Conservation (phyloP, 2,888 invertebrate species). For the Steinernema scapterisci region DNA sequence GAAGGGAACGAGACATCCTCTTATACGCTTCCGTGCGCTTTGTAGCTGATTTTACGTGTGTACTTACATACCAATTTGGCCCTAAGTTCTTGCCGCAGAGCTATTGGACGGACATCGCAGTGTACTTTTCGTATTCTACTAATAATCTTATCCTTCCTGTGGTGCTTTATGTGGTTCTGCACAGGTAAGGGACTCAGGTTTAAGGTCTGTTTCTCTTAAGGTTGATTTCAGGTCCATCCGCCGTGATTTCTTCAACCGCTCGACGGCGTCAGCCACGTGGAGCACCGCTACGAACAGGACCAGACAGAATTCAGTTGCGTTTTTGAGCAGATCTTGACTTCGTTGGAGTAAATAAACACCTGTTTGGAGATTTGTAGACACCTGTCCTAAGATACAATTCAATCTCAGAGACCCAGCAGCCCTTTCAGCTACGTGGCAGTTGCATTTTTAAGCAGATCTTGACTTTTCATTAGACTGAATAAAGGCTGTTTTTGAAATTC, state of each 20-base stretch:
- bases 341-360: too few species aligned
- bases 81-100: background rate
- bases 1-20: constrained; percentile 17
- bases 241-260: background rate
- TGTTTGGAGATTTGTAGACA: too few species aligned
- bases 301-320: too few species aligned
- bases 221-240: background rate
- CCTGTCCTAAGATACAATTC: too few species aligned
- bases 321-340: too few species aligned
- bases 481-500: too few species aligned
- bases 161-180: background rate
- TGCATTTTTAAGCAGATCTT: too few species aligned
- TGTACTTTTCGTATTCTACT: background rate
- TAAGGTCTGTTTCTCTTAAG: background rate
- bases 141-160: constrained; percentile 6
- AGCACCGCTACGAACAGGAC: too few species aligned
- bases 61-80: constrained; percentile 11
- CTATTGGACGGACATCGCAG: constrained; percentile 10
- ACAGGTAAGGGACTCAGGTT: background rate
- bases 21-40: background rate
- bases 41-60: background rate
- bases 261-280: too few species aligned
- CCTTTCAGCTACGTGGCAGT: too few species aligned
- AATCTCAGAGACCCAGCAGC: too few species aligned
- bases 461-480: too few species aligned